Conservation (phyloP, 2,113 vertebrate genomes). For the Callithrix jacchus region DNA sequence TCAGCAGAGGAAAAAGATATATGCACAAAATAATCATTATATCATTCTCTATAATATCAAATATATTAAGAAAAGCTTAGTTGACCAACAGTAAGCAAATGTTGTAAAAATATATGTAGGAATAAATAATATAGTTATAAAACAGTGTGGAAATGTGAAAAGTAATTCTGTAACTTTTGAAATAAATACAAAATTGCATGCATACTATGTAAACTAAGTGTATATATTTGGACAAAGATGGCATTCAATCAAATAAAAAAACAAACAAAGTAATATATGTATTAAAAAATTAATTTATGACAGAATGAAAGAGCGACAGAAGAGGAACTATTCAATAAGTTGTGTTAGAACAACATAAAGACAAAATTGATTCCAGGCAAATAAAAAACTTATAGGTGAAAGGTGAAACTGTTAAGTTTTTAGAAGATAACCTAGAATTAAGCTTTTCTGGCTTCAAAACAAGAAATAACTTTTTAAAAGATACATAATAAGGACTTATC, state of each 20-base stretch:
- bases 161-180: neutral
- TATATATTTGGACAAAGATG: neutral
- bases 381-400: neutral
- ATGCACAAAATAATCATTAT: neutral
- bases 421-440: neutral
- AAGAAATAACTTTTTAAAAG: neutral
- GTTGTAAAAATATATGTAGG: neutral
- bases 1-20: neutral
- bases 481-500: neutral
- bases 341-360: neutral
- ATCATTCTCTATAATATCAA: neutral
- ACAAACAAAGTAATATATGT: neutral
- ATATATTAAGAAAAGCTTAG: neutral
- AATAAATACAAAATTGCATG: neutral
- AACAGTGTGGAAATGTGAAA: neutral
- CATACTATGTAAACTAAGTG: neutral
- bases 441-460: neutral
- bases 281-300: slow-evolving; percentile 23
- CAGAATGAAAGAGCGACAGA: neutral
- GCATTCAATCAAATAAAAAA: slow-evolving; percentile 7
- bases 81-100: neutral
- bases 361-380: neutral
- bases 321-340: neutral
- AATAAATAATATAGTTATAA: neutral
- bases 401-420: neutral